Evolutionary conservation across 2,113 vertebrate species (phyloP).

Genomic region (Pseudois nayaur): DNA sequence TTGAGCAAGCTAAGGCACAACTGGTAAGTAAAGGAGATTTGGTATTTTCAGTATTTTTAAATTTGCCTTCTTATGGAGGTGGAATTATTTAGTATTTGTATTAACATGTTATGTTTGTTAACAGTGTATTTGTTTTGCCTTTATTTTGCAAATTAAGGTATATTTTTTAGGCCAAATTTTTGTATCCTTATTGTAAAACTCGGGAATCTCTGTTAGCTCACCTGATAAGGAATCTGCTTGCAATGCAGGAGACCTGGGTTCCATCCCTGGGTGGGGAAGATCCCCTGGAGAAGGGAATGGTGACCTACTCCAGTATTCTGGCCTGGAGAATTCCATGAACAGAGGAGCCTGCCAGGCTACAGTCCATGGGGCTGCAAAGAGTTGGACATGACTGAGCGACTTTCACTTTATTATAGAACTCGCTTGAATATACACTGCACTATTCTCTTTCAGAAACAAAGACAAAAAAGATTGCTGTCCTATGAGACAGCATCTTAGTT

Average conservation of each 20-base stretch:
- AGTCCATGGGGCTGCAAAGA: background rate
- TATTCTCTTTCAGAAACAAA: background rate
- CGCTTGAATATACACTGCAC: background rate
- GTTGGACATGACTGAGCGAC: background rate
- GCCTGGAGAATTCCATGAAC: background rate
- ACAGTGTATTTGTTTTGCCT: background rate
- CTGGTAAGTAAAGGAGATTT: constrained; percentile 86
- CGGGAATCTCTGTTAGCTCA: background rate
- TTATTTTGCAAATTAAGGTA: background rate
- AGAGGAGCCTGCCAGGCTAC: background rate
- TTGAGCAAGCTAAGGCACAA: constrained; percentile 98
- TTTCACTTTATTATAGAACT: background rate
- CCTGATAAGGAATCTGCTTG: background rate
- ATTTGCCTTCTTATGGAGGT: background rate
- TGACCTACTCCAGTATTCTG: background rate
- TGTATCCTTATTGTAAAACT: background rate
- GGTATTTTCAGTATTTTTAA: constrained; percentile 23
- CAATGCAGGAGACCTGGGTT: background rate
- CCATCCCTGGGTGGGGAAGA: background rate
- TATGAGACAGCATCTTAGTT: background rate
- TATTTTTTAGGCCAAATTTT: background rate
- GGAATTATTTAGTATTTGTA: constrained; percentile 20
- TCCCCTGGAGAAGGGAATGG: background rate
- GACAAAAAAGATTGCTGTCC: background rate
- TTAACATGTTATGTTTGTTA: background rate